Evolutionary conservation across 2,888 invertebrate species (phyloP).

Genomic region (Isoperla grammatica): DNA sequence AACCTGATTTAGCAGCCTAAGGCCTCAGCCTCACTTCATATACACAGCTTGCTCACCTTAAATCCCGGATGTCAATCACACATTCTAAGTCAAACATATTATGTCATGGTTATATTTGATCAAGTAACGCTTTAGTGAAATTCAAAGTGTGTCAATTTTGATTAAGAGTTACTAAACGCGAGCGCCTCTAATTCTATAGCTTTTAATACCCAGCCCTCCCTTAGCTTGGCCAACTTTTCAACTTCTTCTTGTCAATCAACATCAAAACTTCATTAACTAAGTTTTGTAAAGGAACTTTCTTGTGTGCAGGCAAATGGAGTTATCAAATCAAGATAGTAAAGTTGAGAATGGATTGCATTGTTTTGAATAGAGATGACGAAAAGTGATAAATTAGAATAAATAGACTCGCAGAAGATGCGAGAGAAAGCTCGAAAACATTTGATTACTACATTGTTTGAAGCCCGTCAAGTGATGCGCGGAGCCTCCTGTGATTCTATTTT

Average conservation of each 20-base stretch:
- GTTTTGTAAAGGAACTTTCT: constrained; percentile 35
- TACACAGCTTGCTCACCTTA: neutral
- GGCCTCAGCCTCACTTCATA: constrained; percentile 2
- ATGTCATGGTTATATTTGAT: neutral
- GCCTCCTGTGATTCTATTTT: constrained; percentile 28
- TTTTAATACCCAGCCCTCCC: constrained; percentile 8
- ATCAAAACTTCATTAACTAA: constrained; percentile 36
- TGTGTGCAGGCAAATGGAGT: constrained; percentile 19
- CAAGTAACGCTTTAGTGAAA: neutral
- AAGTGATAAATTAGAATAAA: constrained; percentile 31
- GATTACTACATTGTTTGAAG: constrained; percentile 28
- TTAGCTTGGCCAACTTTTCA: constrained; percentile 9
- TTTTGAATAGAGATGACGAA: constrained; percentile 27
- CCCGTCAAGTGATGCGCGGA: constrained; percentile 20
- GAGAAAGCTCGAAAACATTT: constrained; percentile 33
- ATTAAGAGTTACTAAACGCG: neutral
- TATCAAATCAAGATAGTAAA: constrained; percentile 19
- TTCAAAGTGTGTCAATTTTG: neutral
- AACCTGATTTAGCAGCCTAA: constrained; percentile 21
- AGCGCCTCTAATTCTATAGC: constrained; percentile 12
- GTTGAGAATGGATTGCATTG: constrained; percentile 19
- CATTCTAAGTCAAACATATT: neutral
- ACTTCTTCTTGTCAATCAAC: constrained; percentile 20
- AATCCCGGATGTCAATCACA: constrained; percentile 5
- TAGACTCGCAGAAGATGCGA: constrained; percentile 23